Evolutionary conservation across 2,797 vertebrate species (phyloP).

Genomic region (Allobates femoralis): DNA sequence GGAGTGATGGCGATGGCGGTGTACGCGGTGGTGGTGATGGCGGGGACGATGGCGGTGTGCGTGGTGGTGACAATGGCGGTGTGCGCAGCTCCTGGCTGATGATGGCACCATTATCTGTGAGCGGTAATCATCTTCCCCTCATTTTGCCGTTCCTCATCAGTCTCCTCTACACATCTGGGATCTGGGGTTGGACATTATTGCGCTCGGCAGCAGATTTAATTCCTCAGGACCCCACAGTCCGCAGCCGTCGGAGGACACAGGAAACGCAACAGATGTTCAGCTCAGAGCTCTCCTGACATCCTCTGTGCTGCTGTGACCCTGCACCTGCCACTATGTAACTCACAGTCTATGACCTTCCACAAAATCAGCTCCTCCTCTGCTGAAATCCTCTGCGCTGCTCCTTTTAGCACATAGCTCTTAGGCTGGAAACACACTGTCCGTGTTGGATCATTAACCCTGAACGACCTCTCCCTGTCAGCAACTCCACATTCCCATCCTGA

Average conservation of each 20-base stretch:
- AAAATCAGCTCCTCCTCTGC: not conserved
- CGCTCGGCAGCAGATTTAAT: constrained; percentile 1
- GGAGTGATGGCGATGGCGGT: no score
- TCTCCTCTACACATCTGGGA: not conserved
- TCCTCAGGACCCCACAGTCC: not conserved
- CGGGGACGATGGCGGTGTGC: no score
- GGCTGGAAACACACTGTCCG: no score
- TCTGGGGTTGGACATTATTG: constrained; percentile 1
- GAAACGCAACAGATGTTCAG: not conserved
- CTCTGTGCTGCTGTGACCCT: not conserved
- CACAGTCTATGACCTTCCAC: not conserved
- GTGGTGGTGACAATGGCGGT: not conserved
- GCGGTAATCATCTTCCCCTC: constrained; percentile 1
- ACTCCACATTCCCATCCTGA: no score
- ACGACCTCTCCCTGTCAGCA: no score
- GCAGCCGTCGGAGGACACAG: not conserved
- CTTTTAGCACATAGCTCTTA: no score
- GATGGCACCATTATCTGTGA: not conserved
- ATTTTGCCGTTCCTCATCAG: not conserved
- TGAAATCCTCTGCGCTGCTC: no score
- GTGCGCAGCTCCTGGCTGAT: not conserved
- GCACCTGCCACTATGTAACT: no score
- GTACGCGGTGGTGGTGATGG: no score
- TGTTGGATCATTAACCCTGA: no score
- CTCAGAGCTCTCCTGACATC: not conserved